These are phyloP conservation scores for Saccopteryx bilineata DNA, from an alignment of 2,113 vertebrate genomes.

Conservation along the genomic window DNA sequence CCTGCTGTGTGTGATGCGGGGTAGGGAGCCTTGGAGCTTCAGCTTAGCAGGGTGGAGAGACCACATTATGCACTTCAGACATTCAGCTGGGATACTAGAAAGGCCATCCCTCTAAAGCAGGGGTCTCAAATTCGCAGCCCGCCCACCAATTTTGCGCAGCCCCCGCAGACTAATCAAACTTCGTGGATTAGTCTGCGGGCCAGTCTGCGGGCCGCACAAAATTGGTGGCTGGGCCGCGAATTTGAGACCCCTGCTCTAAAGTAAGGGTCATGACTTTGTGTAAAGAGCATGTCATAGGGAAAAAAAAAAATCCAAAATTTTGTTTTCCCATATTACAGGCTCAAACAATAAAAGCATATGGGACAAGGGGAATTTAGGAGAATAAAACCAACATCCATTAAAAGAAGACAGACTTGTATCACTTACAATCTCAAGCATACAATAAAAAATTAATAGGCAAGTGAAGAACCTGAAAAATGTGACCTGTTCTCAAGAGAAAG, in stretches of 20 bases:
- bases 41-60: background rate
- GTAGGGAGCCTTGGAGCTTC: background rate
- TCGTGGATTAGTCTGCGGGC: too few relatives aligned
- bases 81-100: background rate
- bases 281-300: background rate
- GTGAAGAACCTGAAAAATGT: background rate
- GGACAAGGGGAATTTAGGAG: background rate
- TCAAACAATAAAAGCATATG: constrained; percentile 32
- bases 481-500: background rate
- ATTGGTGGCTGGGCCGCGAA: too few relatives aligned
- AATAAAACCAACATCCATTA: background rate
- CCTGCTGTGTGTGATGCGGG: background rate
- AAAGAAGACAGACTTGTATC: background rate
- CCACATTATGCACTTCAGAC: background rate
- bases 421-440: background rate
- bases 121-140: too few relatives aligned
- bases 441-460: constrained; percentile 44
- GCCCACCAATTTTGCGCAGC: too few relatives aligned
- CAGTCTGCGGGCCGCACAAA: too few relatives aligned
- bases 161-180: too few relatives aligned
- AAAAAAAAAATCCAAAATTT: constrained; percentile 33
- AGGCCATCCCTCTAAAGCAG: constrained; percentile 10
- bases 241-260: too few relatives aligned
- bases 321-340: background rate
- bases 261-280: background rate